phyloP scores from a whole-genome alignment of 2,888 invertebrate species.

The Gastracanthus pulcherrimus region DNA sequence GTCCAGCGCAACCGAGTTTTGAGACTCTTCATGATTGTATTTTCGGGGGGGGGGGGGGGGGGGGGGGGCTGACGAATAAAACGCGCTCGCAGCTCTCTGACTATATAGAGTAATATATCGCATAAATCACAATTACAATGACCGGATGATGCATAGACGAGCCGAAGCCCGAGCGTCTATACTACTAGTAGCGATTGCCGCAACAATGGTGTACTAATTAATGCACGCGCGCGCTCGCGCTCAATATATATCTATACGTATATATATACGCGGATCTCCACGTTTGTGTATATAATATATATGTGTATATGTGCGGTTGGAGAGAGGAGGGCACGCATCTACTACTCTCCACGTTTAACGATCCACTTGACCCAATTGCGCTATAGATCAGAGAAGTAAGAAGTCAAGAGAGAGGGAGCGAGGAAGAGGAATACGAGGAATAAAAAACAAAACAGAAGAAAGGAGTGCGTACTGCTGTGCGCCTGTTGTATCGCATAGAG shows the following conservation, averaged over 20 bases:
- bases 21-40: conserved; percentile 18
- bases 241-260: not conserved
- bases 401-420: not conserved
- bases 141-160: conserved; percentile 23
- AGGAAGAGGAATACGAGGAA: not conserved
- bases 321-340: conserved; percentile 9
- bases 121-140: conserved; percentile 53
- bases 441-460: not conserved
- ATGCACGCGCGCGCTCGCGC: conserved; percentile 59
- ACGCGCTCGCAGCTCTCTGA: not conserved
- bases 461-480: too few relatives aligned
- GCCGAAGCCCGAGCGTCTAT: too few relatives aligned
- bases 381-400: not conserved
- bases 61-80: conserved; percentile 29
- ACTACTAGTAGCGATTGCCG: conserved; percentile 58
- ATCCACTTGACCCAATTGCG: conserved; percentile 65
- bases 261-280: not conserved
- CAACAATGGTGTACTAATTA: conserved; percentile 62
- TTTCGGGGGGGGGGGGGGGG: too few relatives aligned
- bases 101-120: not conserved
- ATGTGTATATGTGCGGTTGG: too few relatives aligned
- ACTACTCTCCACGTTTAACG: conserved; percentile 62
- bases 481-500: too few relatives aligned
- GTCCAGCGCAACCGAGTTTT: not conserved
- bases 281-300: too few relatives aligned